Evolutionary conservation across 2,888 invertebrate species (phyloP), one percentile per base, ranked within the genome.

Genomic region (Villa cingulata): DNA sequence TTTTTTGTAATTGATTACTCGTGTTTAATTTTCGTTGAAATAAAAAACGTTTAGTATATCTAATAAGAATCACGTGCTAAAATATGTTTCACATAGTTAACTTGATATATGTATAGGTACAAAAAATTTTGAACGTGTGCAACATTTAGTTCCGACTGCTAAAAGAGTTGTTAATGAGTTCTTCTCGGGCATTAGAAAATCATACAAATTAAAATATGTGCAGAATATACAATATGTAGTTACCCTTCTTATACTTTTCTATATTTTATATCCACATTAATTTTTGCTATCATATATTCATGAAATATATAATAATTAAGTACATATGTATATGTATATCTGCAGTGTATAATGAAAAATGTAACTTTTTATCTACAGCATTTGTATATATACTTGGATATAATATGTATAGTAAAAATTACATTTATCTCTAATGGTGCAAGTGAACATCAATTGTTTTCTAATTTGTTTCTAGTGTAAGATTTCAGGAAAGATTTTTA

Each of bases 41-140:
- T 6, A 16, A 5, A 14, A 49, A 51, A 60, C 60, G 56, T 59
- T 51, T 56, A 45, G 56, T 54, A 55, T 54, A 53, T 51, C 53
- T 48, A 50, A 60, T n/a, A 47, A 50, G 51, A 48, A 59, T 55
- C 59, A 56, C 57, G 55, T 58, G 55, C 58, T 56, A 58, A 57
- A 66, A 66, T 66, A 66, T 65, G 67, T 61, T 60, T 63, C 61
- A 62, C 62, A 59, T 63, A 61, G 62, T 67, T 63, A 62, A 62
- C 54, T 57, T 59, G 58, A 51, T 58, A 55, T n/a, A n/a, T n/a
- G n/a, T n/a, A n/a, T n/a, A n/a, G n/a, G 57, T 55, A 59, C 55
- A 56, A 59, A 55, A 56, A 55, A 55, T 51, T 43, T 20, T 48
- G 45, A 55, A 49, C 57, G 55, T 57, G 55, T 56, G 57, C 57